Evolutionary conservation across 2,888 invertebrate species (phyloP), one percentile per base, ranked within the genome.

Genomic region (Hoplodrina ambigua): DNA sequence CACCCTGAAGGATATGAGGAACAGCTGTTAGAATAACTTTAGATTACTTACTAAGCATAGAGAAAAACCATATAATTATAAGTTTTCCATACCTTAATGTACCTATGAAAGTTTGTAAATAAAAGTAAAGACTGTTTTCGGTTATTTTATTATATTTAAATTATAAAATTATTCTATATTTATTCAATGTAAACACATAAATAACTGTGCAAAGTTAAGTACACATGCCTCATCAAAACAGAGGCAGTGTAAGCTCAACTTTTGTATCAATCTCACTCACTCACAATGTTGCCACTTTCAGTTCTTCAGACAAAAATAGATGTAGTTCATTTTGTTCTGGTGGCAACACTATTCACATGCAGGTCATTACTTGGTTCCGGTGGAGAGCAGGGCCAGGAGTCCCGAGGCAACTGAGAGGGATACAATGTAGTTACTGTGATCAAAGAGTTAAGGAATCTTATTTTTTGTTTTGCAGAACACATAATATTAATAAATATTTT

Each of bases 361-460:
- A 63, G 60, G 69, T 78, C 72, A 88, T 96, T 96, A 97, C 93
- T 98, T 97, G 81, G 97, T 97, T 90, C 98, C 98, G 63, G 99
- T 99, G n/a, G 99, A 99, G 85, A 99, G 97, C 69, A 99, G 96
- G 55, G 99, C 99, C 85, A 99, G 96, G 19, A 99, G 96, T 78
- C 99, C 99, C 73, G 99, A 98, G 17, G 99, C 98, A 60, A 97
- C 96, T 46, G 98, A 97, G 82, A 99, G 98, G 2, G 99, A 99
- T 69, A 99, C 96, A 64, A 99, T 97, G 93, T 99, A 99, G 95
- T 99, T 99, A 83, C 97, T 97, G 94, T 86, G 86, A 67, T 80
- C 65, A 25, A 61, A 70, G 41, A 79, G 78, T 87, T 73, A 88
- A 88, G 87, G 77, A 82, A 72, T 68, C 72, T 85, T 41, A 41